Percentiles rank a stretch among this genome's conserved stretches.
These are phyloP conservation scores for Pachliopta kotzebuea DNA, from an alignment of 2,888 invertebrate species.

Conservation along the genomic window DNA sequence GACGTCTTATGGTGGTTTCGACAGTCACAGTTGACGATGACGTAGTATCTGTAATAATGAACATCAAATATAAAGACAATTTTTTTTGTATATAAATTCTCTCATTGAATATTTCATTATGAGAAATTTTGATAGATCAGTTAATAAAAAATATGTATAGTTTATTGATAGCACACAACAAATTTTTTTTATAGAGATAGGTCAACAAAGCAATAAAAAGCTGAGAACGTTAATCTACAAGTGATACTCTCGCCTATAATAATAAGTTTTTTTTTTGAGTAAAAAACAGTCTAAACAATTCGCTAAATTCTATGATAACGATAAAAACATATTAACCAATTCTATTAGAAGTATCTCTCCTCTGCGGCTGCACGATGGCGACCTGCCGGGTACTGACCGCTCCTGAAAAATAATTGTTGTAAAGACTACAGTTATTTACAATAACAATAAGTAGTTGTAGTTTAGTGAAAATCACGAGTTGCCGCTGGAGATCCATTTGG, in stretches of 20 bases:
- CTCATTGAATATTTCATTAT: too few relatives aligned
- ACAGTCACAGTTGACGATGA: not conserved
- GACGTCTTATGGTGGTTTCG: slow-evolving; percentile 30
- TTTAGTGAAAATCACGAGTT: not conserved
- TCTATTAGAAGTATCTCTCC: slow-evolving; percentile 50
- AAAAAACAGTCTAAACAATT: not conserved
- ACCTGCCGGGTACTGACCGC: slow-evolving; percentile 60
- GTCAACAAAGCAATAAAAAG: too few relatives aligned
- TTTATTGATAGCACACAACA: too few relatives aligned
- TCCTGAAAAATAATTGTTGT: slow-evolving; percentile 25
- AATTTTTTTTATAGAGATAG: too few relatives aligned
- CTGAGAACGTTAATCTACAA: too few relatives aligned
- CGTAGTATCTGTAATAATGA: not conserved
- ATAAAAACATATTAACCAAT: slow-evolving; percentile 43
- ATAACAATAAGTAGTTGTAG: not conserved
- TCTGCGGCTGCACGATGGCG: slow-evolving; percentile 71
- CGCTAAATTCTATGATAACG: not conserved
- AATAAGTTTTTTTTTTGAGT: not conserved
- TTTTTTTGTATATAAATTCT: too few relatives aligned
- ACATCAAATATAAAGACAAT: too few relatives aligned
- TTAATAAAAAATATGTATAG: too few relatives aligned
- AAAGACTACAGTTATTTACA: too few relatives aligned
- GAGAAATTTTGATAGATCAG: too few relatives aligned
- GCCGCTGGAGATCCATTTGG: too few relatives aligned
- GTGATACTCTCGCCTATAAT: too few relatives aligned